These are phyloP conservation scores for Chrysomela aeneicollis DNA, from an alignment of 2,888 invertebrate species.

Conservation along the genomic window DNA sequence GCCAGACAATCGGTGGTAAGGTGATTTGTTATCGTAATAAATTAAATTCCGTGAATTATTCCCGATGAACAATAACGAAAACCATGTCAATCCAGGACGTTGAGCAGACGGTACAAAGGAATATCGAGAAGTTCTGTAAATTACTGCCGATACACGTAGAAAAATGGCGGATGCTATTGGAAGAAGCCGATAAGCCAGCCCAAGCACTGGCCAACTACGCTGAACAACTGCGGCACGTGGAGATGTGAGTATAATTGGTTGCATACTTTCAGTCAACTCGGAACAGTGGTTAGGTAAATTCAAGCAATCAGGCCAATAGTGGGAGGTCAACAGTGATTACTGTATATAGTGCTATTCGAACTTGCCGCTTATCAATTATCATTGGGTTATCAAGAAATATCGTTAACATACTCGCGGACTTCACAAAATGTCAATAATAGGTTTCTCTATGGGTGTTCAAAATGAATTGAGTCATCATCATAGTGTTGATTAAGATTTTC, in stretches of 20 bases:
- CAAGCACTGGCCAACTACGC: slow-evolving; percentile 65
- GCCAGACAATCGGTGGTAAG: no score
- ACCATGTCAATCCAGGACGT: slow-evolving; percentile 33
- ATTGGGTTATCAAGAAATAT: no score
- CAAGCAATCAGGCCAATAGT: neutral
- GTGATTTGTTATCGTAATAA: no score
- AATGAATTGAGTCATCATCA: no score
- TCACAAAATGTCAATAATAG: no score
- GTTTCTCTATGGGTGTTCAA: no score
- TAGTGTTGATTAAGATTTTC: no score
- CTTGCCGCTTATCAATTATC: no score
- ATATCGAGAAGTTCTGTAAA: slow-evolving; percentile 65
- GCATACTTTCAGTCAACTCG: slow-evolving; percentile 4
- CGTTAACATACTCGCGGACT: no score
- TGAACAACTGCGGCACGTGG: slow-evolving; percentile 64
- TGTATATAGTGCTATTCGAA: no score
- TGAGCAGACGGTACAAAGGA: slow-evolving; percentile 61
- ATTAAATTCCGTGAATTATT: no score
- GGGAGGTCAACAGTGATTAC: no score
- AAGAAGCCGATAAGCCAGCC: slow-evolving; percentile 64
- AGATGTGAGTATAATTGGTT: slow-evolving; percentile 59
- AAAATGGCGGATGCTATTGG: slow-evolving; percentile 63
- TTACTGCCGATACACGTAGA: slow-evolving; percentile 64
- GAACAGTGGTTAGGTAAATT: neutral
- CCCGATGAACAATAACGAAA: neutral